A percentile compares a stretch with the other conserved stretches of the same genome.
These are phyloP conservation scores for Drosophila cognata DNA, from an alignment of 2,888 invertebrate species.

Conservation along the genomic window DNA sequence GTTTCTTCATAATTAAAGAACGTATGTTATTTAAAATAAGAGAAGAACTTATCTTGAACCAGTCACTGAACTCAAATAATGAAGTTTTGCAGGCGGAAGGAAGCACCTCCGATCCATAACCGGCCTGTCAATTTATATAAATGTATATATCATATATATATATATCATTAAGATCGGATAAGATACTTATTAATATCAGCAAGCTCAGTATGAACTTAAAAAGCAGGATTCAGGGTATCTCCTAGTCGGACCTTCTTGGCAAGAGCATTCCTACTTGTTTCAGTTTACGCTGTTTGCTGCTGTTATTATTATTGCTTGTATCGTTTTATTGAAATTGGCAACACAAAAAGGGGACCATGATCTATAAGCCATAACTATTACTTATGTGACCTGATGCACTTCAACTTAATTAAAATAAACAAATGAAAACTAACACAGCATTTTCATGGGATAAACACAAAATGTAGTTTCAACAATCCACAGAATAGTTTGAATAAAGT, in stretches of 20 bases:
- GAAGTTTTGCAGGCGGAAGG: background rate
- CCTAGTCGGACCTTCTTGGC: background rate
- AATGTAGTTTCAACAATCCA: background rate
- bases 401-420: background rate
- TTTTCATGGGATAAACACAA: background rate
- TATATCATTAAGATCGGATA: too few relatives aligned
- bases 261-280: background rate
- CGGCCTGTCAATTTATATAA: background rate
- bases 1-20: background rate
- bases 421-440: background rate
- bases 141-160: background rate
- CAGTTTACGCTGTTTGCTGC: background rate
- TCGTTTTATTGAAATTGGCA: too few relatives aligned
- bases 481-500: background rate
- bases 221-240: background rate
- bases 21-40: background rate
- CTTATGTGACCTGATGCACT: background rate
- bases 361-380: background rate
- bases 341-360: too few relatives aligned
- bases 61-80: background rate
- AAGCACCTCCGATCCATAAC: too few relatives aligned
- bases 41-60: background rate
- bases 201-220: background rate
- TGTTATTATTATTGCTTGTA: background rate
- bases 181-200: too few relatives aligned